These are phyloP conservation scores for Bombycilla garrulus DNA, from an alignment of 2,113 vertebrate genomes.

Conservation along the genomic window DNA sequence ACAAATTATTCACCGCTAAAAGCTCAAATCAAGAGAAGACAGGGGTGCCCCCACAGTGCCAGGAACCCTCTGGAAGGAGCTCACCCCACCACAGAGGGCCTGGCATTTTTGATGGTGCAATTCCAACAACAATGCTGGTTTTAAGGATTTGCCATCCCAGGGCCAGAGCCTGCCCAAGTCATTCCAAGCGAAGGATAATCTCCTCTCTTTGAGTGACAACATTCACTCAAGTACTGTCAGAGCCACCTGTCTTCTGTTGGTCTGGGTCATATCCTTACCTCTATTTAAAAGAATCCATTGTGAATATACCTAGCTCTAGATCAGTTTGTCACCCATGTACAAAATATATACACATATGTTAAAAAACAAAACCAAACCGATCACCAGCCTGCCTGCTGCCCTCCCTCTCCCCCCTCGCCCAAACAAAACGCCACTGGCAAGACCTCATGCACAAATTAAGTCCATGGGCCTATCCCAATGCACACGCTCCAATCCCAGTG, in stretches of 20 bases:
- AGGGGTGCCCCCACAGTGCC: neutral
- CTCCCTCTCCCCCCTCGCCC: neutral
- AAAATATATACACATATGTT: constrained; percentile 68
- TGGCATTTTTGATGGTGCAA: neutral
- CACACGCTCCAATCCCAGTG: constrained; percentile 37
- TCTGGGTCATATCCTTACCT: neutral
- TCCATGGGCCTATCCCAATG: neutral
- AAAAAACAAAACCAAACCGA: constrained; percentile 6
- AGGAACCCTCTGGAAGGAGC: neutral
- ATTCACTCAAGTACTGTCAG: neutral
- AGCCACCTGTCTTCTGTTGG: neutral
- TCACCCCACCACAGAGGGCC: neutral
- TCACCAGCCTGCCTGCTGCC: neutral
- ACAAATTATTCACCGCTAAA: neutral
- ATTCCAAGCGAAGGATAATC: neutral
- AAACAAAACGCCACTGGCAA: constrained; percentile 49
- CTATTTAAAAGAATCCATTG: neutral
- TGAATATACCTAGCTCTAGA: constrained; percentile 70
- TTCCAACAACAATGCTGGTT: neutral
- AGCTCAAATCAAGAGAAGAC: constrained; percentile 25
- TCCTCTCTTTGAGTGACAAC: neutral
- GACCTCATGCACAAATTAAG: constrained; percentile 46
- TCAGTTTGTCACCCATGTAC: constrained; percentile 65
- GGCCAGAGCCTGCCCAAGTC: neutral
- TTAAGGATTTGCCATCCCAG: neutral